phyloP scores from a whole-genome alignment of 2,113 vertebrate genomes.

The Spea multiplicata region DNA sequence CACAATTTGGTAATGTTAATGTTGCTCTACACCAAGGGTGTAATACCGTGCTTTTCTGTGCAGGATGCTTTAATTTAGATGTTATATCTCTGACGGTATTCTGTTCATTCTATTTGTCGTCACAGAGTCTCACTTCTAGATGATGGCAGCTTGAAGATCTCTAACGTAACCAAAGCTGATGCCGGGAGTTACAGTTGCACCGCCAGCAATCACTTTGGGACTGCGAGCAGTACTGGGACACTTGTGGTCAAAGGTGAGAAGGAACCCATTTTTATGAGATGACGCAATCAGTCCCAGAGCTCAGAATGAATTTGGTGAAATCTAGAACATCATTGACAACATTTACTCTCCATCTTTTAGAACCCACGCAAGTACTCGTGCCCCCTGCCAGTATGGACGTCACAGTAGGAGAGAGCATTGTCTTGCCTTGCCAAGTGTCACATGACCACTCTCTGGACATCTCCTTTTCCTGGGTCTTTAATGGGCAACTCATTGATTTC shows the following conservation, averaged over 20 bases:
- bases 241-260: slow-evolving; percentile 88
- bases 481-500: slow-evolving; percentile 91
- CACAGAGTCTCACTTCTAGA: slow-evolving; percentile 79
- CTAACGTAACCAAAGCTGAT: slow-evolving; percentile 83
- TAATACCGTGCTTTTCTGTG: no score
- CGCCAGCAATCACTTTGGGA: slow-evolving; percentile 90
- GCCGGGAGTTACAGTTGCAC: slow-evolving; percentile 87
- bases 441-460: slow-evolving; percentile 90
- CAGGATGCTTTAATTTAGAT: no score
- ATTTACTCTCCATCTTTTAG: slow-evolving; percentile 59
- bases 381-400: slow-evolving; percentile 87
- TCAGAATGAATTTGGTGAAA: neutral
- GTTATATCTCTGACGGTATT: no score
- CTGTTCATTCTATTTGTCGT: slow-evolving; percentile 40
- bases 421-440: slow-evolving; percentile 90
- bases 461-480: slow-evolving; percentile 93
- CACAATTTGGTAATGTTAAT: no score
- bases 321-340: neutral
- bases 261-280: no score
- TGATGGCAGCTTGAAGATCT: slow-evolving; percentile 86
- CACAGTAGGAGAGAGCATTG: slow-evolving; percentile 92
- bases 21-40: no score
- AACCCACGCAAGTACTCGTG: slow-evolving; percentile 86
- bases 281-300: neutral
- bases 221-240: slow-evolving; percentile 86